Percentiles rank a stretch among this genome's conserved stretches.
These are phyloP conservation scores for Manduca sexta DNA, from an alignment of 1,140 invertebrate species.

Conservation along the genomic window DNA sequence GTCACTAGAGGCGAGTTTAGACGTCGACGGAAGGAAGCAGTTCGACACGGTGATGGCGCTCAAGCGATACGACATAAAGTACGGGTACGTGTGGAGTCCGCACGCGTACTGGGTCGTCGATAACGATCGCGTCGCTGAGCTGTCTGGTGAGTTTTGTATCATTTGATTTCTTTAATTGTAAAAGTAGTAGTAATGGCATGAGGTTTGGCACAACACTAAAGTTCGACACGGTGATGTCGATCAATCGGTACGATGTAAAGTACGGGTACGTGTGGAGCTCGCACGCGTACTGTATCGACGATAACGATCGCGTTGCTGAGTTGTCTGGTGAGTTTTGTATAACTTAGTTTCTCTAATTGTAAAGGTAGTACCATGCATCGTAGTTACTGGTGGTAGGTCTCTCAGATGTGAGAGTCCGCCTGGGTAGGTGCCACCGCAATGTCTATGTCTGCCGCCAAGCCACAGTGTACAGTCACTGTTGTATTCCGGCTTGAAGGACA, in stretches of 20 bases:
- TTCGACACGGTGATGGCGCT: constrained; percentile 75
- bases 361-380: neutral
- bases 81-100: constrained; percentile 79
- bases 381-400: too few relatives aligned
- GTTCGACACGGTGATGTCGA: constrained; percentile 75
- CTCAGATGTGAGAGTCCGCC: too few relatives aligned
- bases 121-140: constrained; percentile 76
- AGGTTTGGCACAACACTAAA: too few relatives aligned
- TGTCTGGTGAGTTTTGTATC: constrained; percentile 76
- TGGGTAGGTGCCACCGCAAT: too few relatives aligned
- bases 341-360: too few relatives aligned
- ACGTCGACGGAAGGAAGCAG: constrained; percentile 81
- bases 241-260: constrained; percentile 70
- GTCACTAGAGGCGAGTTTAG: constrained; percentile 77
- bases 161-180: too few relatives aligned
- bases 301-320: constrained; percentile 78
- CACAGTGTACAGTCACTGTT: too few relatives aligned
- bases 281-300: constrained; percentile 78
- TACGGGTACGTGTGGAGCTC: constrained; percentile 78
- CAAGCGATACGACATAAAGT: constrained; percentile 70
- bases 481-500: too few relatives aligned
- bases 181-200: too few relatives aligned
- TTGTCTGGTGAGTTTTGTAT: constrained; percentile 75
- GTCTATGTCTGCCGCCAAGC: too few relatives aligned
- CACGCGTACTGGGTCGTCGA: constrained; percentile 79